phyloP scores from a whole-genome alignment of 37 sponge, comb jelly and placozoan species.

The Aplysina aerophoba region DNA sequence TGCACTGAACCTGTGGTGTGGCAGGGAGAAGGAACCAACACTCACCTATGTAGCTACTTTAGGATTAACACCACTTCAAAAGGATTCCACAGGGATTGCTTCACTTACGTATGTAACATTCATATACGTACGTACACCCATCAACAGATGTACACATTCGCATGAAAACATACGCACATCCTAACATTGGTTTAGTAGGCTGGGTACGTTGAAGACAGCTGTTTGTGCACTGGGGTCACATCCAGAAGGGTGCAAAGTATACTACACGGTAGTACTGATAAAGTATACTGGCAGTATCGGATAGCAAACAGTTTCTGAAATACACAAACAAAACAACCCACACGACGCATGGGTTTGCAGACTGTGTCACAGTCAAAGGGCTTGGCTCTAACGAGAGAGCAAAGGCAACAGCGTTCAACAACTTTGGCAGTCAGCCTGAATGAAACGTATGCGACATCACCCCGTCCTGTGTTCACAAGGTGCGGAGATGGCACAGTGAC shows the following conservation, averaged over 20 bases:
- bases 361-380: background rate
- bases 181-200: too few relatives aligned
- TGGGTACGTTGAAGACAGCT: too few relatives aligned
- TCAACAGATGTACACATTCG: background rate
- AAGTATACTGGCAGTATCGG: too few relatives aligned
- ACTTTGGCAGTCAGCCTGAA: too few relatives aligned
- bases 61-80: background rate
- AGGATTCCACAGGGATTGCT: background rate
- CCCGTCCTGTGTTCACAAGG: too few relatives aligned
- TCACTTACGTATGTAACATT: background rate
- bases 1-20: constrained; percentile 48
- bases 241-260: too few relatives aligned
- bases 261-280: too few relatives aligned
- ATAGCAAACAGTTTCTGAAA: too few relatives aligned
- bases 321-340: background rate
- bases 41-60: background rate
- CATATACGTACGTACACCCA: background rate
- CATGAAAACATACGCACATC: background rate
- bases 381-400: background rate
- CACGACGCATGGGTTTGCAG: background rate
- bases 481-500: too few relatives aligned
- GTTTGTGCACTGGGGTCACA: too few relatives aligned
- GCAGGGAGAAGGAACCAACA: background rate
- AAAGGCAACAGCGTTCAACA: too few relatives aligned
- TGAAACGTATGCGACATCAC: too few relatives aligned